Conservation (phyloP, 1,140 invertebrate genomes). For the Drosophila teissieri region DNA sequence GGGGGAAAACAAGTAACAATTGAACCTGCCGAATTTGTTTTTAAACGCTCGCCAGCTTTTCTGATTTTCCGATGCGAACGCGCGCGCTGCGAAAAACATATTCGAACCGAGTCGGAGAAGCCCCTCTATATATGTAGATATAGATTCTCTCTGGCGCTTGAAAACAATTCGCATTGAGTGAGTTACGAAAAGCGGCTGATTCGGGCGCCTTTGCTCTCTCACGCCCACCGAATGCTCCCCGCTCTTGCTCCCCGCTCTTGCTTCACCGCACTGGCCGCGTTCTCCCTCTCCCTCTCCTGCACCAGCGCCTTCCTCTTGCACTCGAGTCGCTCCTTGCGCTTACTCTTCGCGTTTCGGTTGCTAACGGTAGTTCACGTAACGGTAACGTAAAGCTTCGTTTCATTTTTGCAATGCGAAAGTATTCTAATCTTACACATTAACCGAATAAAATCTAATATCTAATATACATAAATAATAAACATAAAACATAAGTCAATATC, state of each 20-base stretch:
- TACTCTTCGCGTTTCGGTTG: neutral
- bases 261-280: no score
- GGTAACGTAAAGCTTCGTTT: neutral
- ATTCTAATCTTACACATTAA: no score
- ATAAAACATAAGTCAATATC: no score
- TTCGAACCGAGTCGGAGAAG: slow-evolving; percentile 29
- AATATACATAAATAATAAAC: no score
- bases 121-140: slow-evolving; percentile 16
- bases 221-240: slow-evolving; percentile 6
- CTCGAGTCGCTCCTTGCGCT: no score
- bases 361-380: neutral
- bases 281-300: no score
- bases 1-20: slow-evolving; percentile 16
- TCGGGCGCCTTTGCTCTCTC: slow-evolving; percentile 3
- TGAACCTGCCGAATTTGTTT: slow-evolving; percentile 21
- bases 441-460: no score
- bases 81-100: slow-evolving; percentile 60
- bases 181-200: slow-evolving; percentile 11
- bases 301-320: no score
- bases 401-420: no score
- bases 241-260: neutral
- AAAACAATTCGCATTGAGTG: slow-evolving; percentile 20
- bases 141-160: slow-evolving; percentile 28
- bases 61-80: slow-evolving; percentile 34
- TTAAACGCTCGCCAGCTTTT: slow-evolving; percentile 31